Base-by-base conservation (phyloP, 2,797 vertebrate species). In the Sciurus vulgaris region DNA sequence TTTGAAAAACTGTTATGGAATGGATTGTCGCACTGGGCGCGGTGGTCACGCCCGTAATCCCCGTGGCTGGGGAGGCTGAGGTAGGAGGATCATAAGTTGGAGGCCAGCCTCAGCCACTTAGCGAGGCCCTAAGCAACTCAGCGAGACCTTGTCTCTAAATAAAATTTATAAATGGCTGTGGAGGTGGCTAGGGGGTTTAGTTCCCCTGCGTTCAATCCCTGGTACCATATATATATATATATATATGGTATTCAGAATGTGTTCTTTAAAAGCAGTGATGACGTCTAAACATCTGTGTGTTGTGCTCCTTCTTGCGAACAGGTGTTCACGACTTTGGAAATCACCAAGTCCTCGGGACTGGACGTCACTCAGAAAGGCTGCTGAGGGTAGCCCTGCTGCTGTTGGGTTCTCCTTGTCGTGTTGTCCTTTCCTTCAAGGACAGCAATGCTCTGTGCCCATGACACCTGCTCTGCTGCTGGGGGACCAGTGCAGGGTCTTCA, bases 341-440 rank as follows among this genome's bases (percentile, higher is more conserved):
- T 99, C 96, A 99, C 99, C 17, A 99, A 99, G 98, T 97, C 99
- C 0, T 99, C 99, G 0, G 99, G 99, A 51, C 98, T 98, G 82
- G 99, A 99, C 98, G 98, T 99, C 98, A 91, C 96, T 26, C 98
- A 99, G 97, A 79, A 98, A 0, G 99, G 99, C 92, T 99, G 99
- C 99, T 99, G 99, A 99, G 99, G 99, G 99, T 99, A 99, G 99
- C 98, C 99, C 99, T 99, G 99, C 99, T 99, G 7, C 97, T 83
- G 98, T 98, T 99, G 98, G 74, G 18, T 98, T 98, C 98, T 98
- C 98, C 98, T 98, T 98, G 97, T 98, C 92, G 77, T 35, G 1
- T 47, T 77, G 73, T 2, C 70, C 81, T 72, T 17, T 51, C 96
- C 86, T 78, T 86, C 6, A 30, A 63, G 86, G 65, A 93, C 26